Evolutionary conservation across 23 tunicate species (phyloP).

Genomic region (Pegea sp.): DNA sequence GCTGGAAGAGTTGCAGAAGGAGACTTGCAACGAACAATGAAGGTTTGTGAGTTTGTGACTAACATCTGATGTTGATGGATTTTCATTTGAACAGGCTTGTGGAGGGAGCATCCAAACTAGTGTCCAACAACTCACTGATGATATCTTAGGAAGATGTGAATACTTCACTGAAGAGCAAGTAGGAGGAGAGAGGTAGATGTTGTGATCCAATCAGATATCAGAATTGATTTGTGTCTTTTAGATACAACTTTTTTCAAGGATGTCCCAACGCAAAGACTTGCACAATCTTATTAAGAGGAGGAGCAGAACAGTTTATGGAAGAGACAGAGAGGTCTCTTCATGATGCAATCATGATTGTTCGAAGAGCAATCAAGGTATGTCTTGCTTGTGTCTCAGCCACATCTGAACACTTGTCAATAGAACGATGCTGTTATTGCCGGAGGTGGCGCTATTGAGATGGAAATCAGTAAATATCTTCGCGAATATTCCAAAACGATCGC

Average conservation of each 20-base stretch:
- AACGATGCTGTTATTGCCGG: constrained; percentile 97
- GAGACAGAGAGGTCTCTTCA: constrained; percentile 94
- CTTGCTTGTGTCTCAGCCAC: neutral
- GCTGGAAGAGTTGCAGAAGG: constrained; percentile 90
- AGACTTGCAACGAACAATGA: constrained; percentile 94
- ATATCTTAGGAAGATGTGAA: constrained; percentile 86
- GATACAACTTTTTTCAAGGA: constrained; percentile 89
- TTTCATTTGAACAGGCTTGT: constrained; percentile 30
- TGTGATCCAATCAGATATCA: neutral
- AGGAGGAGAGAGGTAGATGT: constrained; percentile 64
- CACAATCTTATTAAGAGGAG: constrained; percentile 84
- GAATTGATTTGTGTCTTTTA: neutral
- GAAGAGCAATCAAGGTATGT: constrained; percentile 73
- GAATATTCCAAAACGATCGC: constrained; percentile 61
- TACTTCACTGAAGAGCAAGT: constrained; percentile 86
- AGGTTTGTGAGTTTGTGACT: constrained; percentile 5
- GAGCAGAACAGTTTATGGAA: constrained; percentile 98
- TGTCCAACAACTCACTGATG: constrained; percentile 67
- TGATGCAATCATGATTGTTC: constrained; percentile 97
- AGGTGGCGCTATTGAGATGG: constrained; percentile 99
- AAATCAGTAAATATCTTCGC: constrained; percentile 68
- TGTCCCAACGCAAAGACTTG: constrained; percentile 93
- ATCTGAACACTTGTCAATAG: constrained; percentile 1
- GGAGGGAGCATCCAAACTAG: constrained; percentile 84
- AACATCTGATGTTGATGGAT: neutral